phyloP scores from a whole-genome alignment of 2,113 vertebrate species.

The Lepidothrix coronata region DNA sequence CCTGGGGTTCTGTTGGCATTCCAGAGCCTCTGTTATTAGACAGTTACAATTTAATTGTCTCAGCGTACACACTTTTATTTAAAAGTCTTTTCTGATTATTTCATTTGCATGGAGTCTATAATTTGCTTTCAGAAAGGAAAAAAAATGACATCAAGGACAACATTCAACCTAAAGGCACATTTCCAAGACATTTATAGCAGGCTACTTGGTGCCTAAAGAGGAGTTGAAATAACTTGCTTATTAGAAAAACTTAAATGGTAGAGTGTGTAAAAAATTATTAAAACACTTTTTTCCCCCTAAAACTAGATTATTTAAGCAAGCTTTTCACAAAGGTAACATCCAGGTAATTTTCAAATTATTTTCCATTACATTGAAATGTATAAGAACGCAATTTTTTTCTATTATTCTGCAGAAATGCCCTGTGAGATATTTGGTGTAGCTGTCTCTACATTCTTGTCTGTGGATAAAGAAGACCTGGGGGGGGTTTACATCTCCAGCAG shows the following conservation, averaged over 20 bases:
- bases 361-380: not conserved
- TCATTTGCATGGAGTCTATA: not conserved
- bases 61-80: not conserved
- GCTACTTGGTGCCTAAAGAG: not conserved
- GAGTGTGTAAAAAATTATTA: not conserved
- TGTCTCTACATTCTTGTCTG: not conserved
- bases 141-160: not conserved
- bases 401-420: not conserved
- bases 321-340: not conserved
- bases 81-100: not conserved
- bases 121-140: not conserved
- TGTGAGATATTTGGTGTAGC: not conserved
- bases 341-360: not conserved
- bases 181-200: not conserved
- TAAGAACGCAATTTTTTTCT: not conserved
- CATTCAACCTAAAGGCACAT: not conserved
- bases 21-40: not conserved
- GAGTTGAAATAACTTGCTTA: not conserved
- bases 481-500: not conserved
- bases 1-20: not conserved
- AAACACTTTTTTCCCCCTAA: not conserved
- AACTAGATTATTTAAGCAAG: not conserved
- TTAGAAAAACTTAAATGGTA: not conserved
- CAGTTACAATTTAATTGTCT: not conserved
- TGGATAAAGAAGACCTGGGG: not conserved